A percentile compares a stretch with the other conserved stretches of the same genome.
Conservation (phyloP, 2,113 vertebrate species). For the Bambusicola thoracicus region DNA sequence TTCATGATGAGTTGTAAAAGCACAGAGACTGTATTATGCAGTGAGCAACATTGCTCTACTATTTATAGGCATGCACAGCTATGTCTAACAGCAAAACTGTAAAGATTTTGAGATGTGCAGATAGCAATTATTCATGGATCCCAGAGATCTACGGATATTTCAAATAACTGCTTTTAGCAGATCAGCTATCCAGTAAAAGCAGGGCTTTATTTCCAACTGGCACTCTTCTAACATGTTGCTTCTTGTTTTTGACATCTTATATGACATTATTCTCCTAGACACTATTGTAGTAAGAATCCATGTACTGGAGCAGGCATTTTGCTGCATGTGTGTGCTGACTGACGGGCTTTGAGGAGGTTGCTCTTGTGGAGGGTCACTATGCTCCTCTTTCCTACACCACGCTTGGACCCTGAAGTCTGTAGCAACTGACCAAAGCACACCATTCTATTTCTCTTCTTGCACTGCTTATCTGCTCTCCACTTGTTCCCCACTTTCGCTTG, state of each 20-base stretch:
- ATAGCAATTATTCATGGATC: slow-evolving; percentile 80
- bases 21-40: slow-evolving; percentile 84
- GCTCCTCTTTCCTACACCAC: background rate
- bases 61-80: slow-evolving; percentile 79
- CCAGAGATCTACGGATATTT: slow-evolving; percentile 76
- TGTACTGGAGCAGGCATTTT: rapidly evolving
- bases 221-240: slow-evolving; percentile 61
- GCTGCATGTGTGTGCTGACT: background rate
- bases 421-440: background rate
- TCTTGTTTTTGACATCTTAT: slow-evolving; percentile 67
- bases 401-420: background rate
- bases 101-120: slow-evolving; percentile 79
- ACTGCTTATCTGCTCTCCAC: background rate
- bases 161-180: slow-evolving; percentile 78
- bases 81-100: slow-evolving; percentile 78
- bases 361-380: background rate
- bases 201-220: slow-evolving; percentile 72
- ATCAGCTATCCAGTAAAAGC: slow-evolving; percentile 72
- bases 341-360: background rate
- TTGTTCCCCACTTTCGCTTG: background rate
- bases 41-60: slow-evolving; percentile 77
- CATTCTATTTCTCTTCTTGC: background rate
- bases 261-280: slow-evolving; percentile 48
- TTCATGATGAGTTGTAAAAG: slow-evolving; percentile 88
- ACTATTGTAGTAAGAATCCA: slow-evolving; percentile 2